A percentile compares a stretch with the other conserved stretches of the same genome.
Evolutionary conservation across 2,888 invertebrate species (phyloP).

Genomic region (Peribatodes rhomboidaria): DNA sequence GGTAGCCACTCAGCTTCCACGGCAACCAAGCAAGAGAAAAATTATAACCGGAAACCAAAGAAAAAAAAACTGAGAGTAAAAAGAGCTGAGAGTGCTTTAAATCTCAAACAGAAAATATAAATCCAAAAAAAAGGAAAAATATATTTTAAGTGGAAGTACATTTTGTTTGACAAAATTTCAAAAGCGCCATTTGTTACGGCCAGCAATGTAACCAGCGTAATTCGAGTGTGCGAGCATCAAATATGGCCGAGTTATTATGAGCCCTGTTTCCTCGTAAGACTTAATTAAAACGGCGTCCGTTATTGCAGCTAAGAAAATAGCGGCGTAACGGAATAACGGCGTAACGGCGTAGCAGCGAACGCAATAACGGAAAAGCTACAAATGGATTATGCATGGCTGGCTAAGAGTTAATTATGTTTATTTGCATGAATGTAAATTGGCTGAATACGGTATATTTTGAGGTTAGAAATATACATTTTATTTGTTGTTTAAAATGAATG

Average conservation of each 20-base stretch:
- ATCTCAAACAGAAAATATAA: too few species aligned
- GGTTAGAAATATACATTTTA: background rate
- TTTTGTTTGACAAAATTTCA: background rate
- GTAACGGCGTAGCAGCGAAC: constrained; percentile 14
- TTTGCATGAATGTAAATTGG: constrained; percentile 13
- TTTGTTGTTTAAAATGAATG: background rate
- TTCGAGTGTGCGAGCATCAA: constrained; percentile 62
- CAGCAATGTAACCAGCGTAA: constrained; percentile 53
- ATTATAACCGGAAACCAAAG: too few species aligned
- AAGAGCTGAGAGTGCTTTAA: too few species aligned
- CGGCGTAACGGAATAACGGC: constrained; percentile 19
- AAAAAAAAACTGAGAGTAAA: too few species aligned
- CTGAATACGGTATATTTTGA: background rate
- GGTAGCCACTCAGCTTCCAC: too few species aligned
- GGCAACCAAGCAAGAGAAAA: too few species aligned
- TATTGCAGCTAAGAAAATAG: constrained; percentile 34
- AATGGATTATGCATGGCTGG: constrained; percentile 25
- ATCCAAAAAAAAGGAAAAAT: too few species aligned
- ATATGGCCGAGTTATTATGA: constrained; percentile 62
- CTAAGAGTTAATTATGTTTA: constrained; percentile 32
- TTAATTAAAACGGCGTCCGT: constrained; percentile 32
- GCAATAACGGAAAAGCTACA: constrained; percentile 26
- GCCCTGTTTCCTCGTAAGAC: constrained; percentile 54
- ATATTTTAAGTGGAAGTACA: too few species aligned
- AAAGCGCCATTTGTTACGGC: constrained; percentile 40